Base-by-base conservation (phyloP, 2,888 invertebrate genomes). In the Bursaphelenchus okinawaensis region DNA sequence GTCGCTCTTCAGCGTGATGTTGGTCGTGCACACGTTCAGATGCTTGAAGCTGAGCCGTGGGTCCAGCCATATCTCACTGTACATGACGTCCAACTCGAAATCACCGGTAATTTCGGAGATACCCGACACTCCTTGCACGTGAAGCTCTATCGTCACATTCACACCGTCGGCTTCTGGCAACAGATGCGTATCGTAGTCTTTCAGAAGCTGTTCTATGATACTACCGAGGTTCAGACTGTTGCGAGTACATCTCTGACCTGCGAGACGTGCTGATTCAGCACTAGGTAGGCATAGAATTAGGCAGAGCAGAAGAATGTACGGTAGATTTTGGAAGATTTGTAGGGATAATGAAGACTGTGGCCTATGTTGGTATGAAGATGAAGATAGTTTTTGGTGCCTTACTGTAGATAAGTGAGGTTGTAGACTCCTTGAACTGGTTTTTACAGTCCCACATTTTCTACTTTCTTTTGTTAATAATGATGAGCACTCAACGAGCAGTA, bases 71-170 rank as follows among this genome's bases (percentile, higher is more conserved):
- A 82, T 81, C 62, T 81, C 81, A 52, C 73, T 73, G 68, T 81
- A 83, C 82, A 83, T 83, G 24, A 82, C 71, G 65, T 82, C 82
- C 55, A 82, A 61, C 56, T 77, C 76, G 66, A 82, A 82, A 57
- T 82, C 82, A 7, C 76, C 79, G 3, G 82, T 82, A 56, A 82
- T 77, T 69, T 82, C 82, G 1, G 79, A 80, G 8, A 82, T 82
- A 20, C 75, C 76, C 16, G 81, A 80, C 2, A 82, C 76, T 7
- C 80, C 81, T 74, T 81, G 82, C 9, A 82, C 80, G 60, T 82
- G 82, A 54, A 82, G 69, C 65, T 82, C 82, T 60, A 82, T 82
- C 12, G 80, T 82, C 26, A 83, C 83, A 66, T 82, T 80, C 40
- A 81, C 82, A 22, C 82, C 82, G 29, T 82, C 79, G 9, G 73